Base-by-base conservation (phyloP, 2,113 vertebrate genomes). In the Rana temporaria region DNA sequence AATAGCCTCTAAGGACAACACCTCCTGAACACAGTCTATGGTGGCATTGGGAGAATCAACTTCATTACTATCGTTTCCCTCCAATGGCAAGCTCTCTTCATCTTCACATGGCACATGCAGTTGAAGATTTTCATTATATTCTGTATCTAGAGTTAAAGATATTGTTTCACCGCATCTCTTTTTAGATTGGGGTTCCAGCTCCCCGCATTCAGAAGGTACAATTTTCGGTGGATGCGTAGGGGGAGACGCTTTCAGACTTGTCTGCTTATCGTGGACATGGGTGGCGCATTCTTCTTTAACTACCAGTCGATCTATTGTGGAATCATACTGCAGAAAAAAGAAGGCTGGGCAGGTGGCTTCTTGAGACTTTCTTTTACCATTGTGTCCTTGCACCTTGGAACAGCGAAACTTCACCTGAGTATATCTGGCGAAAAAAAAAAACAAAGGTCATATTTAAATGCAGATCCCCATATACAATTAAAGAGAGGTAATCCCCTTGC, bases 351-450 rank as follows among this genome's bases (percentile, higher is more conserved):
- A 91, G 48, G 52, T 22, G 65, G 78, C 66, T 0, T 62, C 68
- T 3, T 79, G 63, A 1, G 17, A 63, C 18, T 78, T 67, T 42
- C 34, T 84, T 83, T 81, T 88, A 84, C 85, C 88, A 59, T 85
- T 85, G 56, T 87, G 78, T 79, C 86, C 86, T 42, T 87, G 85
- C 18, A 83, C 77, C 64, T 84, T 63, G 74, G 86, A 75, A 79
- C 90, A 91, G 81, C 89, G 86, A 87, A 91, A 91, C 74, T 87
- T 91, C 86, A 89, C 89, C 74, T 86, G 87, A 82, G 89, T 78
- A 4, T 88, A 91, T 78, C 90, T 91, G 18, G 19, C 30, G 48
- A 59, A 20, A 9, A 74, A 9, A 24, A 68, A 53, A 6, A 57
- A 59, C 56, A 38, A 8, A 38, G 2, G 1, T 30, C 1, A 30